Evolutionary conservation across 2,113 vertebrate species (phyloP).

Genomic region (Phasianus colchicus): DNA sequence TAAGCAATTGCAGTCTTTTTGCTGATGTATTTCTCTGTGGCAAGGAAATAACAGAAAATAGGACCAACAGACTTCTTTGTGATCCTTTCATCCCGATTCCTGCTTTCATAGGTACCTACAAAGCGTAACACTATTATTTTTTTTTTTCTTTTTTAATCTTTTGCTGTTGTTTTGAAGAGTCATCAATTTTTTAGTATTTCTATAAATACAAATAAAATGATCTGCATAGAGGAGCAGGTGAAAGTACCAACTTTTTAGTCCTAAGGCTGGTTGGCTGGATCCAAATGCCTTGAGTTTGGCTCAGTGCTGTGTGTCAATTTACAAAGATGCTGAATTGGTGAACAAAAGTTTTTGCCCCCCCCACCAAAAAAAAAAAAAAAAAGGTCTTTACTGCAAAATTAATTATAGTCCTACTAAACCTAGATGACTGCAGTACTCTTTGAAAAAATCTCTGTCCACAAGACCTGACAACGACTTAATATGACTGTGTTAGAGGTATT

Average conservation of each 20-base stretch:
- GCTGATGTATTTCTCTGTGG: not conserved
- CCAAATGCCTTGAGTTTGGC: not conserved
- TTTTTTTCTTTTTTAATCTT: not conserved
- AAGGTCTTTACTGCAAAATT: not conserved
- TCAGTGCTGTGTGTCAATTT: not conserved
- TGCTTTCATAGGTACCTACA: not conserved
- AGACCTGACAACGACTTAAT: not conserved
- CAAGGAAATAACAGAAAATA: not conserved
- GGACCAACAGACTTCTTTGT: not conserved
- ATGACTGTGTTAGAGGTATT: not conserved
- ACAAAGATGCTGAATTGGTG: not conserved
- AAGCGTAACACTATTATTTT: not conserved
- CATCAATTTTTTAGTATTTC: not conserved
- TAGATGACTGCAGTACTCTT: not conserved
- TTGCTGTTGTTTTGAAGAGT: not conserved
- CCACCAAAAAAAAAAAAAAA: not conserved
- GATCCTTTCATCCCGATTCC: not conserved
- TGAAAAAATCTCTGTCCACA: not conserved
- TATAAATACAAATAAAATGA: not conserved
- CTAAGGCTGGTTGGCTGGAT: not conserved
- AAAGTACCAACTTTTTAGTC: not conserved
- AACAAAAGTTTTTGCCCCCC: not conserved
- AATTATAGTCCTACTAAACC: not conserved
- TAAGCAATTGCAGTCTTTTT: constrained; percentile 35
- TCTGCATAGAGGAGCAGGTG: not conserved